These are phyloP conservation scores for Liopterus haemorrhoidalis DNA, from an alignment of 2,888 invertebrate genomes.

Conservation along the genomic window DNA sequence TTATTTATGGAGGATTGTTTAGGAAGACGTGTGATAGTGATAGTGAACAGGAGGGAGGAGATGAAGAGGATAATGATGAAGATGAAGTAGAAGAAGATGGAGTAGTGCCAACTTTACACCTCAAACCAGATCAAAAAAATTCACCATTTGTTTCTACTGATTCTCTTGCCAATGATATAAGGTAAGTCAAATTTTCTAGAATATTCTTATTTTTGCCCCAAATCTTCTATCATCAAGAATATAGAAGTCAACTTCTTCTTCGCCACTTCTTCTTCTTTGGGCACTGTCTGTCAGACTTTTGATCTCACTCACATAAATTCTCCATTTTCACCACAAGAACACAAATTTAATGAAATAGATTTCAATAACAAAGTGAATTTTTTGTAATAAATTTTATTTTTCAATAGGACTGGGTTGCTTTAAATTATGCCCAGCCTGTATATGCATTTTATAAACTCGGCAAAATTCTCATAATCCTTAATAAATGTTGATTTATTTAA, in stretches of 20 bases:
- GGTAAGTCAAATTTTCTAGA: constrained; percentile 31
- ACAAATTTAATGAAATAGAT: no score
- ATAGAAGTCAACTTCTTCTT: not conserved
- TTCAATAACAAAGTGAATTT: no score
- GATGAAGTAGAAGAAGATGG: constrained; percentile 48
- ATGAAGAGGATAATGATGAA: constrained; percentile 22
- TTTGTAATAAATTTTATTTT: no score
- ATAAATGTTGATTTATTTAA: no score
- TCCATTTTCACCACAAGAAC: no score
- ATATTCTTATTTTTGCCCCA: constrained; percentile 1
- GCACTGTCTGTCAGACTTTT: no score
- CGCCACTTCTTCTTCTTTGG: no score
- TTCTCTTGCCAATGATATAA: constrained; percentile 72
- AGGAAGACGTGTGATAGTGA: constrained; percentile 54
- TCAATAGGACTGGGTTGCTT: no score
- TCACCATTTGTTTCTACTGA: constrained; percentile 79
- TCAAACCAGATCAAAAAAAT: constrained; percentile 48
- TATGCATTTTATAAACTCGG: no score
- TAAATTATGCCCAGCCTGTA: no score
- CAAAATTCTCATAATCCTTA: no score
- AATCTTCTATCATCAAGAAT: not conserved
- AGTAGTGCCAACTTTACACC: constrained; percentile 45
- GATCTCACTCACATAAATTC: no score
- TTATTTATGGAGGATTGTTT: constrained; percentile 69
- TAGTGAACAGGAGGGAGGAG: constrained; percentile 38